Percentiles rank a stretch among this genome's conserved stretches.
Conservation (phyloP, 2,797 vertebrate species). For the Coilia nasus region DNA sequence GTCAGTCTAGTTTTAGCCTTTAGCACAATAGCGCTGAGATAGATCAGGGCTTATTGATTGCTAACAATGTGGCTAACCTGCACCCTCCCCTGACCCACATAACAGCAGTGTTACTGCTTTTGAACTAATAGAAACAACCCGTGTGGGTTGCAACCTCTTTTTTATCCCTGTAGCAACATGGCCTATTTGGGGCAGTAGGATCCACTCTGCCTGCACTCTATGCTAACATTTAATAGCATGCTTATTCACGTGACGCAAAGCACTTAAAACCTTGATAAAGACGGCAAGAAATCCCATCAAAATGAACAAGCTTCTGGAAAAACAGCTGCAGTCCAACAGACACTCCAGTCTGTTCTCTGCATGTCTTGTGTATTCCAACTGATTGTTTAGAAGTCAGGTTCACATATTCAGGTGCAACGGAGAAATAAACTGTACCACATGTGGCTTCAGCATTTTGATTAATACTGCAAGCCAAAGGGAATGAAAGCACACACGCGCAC, state of each 20-base stretch:
- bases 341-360: slow-evolving; percentile 20
- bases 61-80: slow-evolving; percentile 1
- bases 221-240: neutral
- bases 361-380: slow-evolving; percentile 6
- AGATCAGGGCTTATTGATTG: slow-evolving; percentile 2
- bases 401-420: slow-evolving; percentile 35
- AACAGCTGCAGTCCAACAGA: slow-evolving; percentile 28
- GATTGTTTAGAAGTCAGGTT: slow-evolving; percentile 32
- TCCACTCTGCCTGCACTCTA: neutral
- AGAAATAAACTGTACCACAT: slow-evolving; percentile 38
- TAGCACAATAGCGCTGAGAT: neutral
- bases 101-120: neutral
- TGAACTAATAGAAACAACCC: neutral
- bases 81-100: neutral
- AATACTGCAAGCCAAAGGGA: slow-evolving; percentile 23
- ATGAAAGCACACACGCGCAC: neutral
- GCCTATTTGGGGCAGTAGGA: slow-evolving; percentile 13
- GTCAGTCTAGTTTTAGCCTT: neutral
- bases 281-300: neutral
- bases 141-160: neutral
- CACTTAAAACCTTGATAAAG: neutral
- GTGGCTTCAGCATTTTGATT: slow-evolving; percentile 41
- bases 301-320: neutral
- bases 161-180: neutral
- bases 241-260: neutral